Evolutionary conservation across 1,140 invertebrate species (phyloP).

Genomic region (Drosophila ironensis): DNA sequence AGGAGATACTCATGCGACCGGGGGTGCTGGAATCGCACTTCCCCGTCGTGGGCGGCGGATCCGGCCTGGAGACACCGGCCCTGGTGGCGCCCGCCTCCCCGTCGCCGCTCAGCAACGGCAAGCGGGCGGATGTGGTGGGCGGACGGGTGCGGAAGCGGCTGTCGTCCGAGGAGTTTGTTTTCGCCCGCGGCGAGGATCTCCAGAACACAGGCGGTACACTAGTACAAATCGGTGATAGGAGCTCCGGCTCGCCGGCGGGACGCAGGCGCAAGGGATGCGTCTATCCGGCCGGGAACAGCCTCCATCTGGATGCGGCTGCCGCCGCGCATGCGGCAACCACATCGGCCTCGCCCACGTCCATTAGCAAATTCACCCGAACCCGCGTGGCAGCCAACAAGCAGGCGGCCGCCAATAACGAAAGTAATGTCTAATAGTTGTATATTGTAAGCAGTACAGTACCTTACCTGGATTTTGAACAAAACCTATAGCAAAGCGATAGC

Average conservation of each 20-base stretch:
- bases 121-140: conserved; percentile 57
- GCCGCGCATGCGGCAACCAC: background rate
- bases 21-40: conserved; percentile 81
- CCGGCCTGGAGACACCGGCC: conserved; percentile 38
- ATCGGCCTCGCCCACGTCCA: conserved; percentile 54
- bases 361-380: conserved; percentile 68
- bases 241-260: conserved; percentile 31
- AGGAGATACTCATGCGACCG: conserved; percentile 58
- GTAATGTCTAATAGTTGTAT: conserved; percentile 73
- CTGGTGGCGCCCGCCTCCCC: conserved; percentile 64
- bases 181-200: conserved; percentile 67
- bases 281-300: conserved; percentile 61
- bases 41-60: conserved; percentile 43
- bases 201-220: too few species aligned
- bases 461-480: conserved; percentile 26
- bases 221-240: conserved; percentile 67
- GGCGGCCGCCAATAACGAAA: conserved; percentile 60
- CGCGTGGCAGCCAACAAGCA: conserved; percentile 46
- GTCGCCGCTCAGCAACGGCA: conserved; percentile 45
- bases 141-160: conserved; percentile 68
- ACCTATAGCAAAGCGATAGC: conserved; percentile 15
- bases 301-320: conserved; percentile 53
- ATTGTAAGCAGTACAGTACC: conserved; percentile 75
- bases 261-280: conserved; percentile 66
- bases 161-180: conserved; percentile 77